Base-by-base conservation (phyloP, 2,888 invertebrate genomes). In the Pardosa pseudoannulata region DNA sequence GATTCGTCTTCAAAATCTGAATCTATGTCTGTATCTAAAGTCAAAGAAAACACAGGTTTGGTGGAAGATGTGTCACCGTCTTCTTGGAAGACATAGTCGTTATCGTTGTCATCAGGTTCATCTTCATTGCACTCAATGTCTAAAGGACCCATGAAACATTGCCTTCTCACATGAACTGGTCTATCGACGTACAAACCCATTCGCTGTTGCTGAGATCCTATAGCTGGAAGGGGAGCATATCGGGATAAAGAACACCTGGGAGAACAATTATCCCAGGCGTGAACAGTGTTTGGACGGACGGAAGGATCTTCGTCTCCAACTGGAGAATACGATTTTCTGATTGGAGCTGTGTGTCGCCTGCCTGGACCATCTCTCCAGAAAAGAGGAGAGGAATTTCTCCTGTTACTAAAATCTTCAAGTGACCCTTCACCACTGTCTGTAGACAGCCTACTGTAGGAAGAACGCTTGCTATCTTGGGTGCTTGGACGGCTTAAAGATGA, bases 1-100 rank as follows among this genome's bases (percentile, higher is more conserved):
- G 76, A 71, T 32, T 78, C 78, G 1, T 87, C 87, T 29, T 87
- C 87, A 31, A 87, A 87, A 50, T 87, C 87, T 5, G 87, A 87
- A 39, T 87, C 87, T 3, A 68, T 76, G 27, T 87, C 87, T 3
- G 79, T 56, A 16, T 87, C 71, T 16, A 80, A 2, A 27, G 78
- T 73, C 41, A 85, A 27, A 16, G 78, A 78, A n/a, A 85, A 73
- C 31, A 78, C 19, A 2, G 83, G 83, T 0, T 65, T 72, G 16
- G 5, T 50, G 23, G 28, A 56, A 46, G 5, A 29, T 1, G 19
- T 36, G 1, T 71, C 76, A 0, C 29, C 23, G 19, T 65, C 46
- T 7, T 27, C 36, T 0, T 31, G 13, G 62, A 56, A 41, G 9
- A 36, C n/a, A 16, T 19, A n/a, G 11, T 56, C 68, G 31, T 73